Percentiles rank a stretch among this genome's conserved stretches.
Evolutionary conservation across 2,113 vertebrate species (phyloP).

Genomic region (Diadophis punctatus): DNA sequence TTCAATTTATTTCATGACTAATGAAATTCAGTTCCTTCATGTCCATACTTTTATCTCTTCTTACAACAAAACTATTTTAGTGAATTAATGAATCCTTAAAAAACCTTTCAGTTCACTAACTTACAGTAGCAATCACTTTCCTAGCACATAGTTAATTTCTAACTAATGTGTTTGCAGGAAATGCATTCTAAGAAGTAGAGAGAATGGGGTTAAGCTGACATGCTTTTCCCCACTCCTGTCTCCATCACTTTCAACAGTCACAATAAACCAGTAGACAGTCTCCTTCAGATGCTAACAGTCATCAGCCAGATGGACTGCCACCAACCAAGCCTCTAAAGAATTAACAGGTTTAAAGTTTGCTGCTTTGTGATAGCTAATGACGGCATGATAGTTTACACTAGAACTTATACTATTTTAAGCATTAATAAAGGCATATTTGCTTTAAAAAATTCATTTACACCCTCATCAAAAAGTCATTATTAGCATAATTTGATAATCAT

Average conservation of each 20-base stretch:
- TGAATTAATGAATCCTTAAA: conserved; percentile 2
- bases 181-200: neutral
- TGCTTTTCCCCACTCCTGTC: conserved; percentile 22
- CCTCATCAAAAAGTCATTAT: neutral
- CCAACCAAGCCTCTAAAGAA: neutral
- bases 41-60: neutral
- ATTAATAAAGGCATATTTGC: neutral
- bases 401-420: neutral
- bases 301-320: neutral
- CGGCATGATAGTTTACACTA: neutral
- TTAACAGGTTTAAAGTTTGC: neutral
- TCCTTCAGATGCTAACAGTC: conserved; percentile 5
- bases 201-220: conserved; percentile 16
- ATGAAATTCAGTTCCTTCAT: neutral
- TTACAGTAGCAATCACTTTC: conserved; percentile 11
- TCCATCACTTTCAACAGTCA: neutral
- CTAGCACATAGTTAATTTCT: neutral
- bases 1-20: neutral
- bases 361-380: conserved; percentile 23
- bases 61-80: neutral
- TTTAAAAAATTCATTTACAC: neutral
- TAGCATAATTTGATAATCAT: neutral
- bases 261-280: neutral
- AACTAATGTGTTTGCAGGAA: conserved; percentile 16
- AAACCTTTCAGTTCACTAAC: conserved; percentile 24